phyloP scores from a whole-genome alignment of 2,797 vertebrate genomes.

The Eospalax fontanierii region DNA sequence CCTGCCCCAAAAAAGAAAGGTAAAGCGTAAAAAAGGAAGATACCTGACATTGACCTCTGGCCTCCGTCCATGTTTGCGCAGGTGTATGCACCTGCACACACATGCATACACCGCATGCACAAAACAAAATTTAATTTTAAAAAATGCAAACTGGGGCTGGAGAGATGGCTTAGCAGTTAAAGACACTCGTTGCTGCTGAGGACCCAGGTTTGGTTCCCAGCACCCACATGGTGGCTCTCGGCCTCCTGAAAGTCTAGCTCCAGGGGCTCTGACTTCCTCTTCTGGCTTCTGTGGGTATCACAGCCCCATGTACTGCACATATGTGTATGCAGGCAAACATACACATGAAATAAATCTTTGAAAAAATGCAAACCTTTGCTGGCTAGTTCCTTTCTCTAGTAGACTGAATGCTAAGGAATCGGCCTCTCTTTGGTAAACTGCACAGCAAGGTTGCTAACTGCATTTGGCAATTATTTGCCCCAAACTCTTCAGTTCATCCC shows the following conservation, averaged over 20 bases:
- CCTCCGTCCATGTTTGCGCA: neutral
- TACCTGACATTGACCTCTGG: neutral
- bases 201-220: neutral
- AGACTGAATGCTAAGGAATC: neutral
- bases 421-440: rapidly evolving
- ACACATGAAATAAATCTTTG: neutral
- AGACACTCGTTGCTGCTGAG: neutral
- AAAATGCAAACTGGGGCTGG: neutral
- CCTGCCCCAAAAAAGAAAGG: neutral
- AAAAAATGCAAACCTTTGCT: neutral
- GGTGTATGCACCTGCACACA: neutral
- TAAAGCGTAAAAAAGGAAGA: neutral
- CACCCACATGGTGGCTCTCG: neutral
- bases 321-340: no score
- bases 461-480: no score
- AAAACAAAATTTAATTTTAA: neutral
- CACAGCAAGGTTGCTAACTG: neutral
- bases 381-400: rapidly evolving
- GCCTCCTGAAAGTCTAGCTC: neutral
- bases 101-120: neutral
- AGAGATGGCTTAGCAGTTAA: neutral
- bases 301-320: neutral
- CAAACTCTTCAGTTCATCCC: neutral
- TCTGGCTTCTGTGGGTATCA: neutral
- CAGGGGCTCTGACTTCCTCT: neutral